These are phyloP conservation scores for Leptarthrus brevirostris DNA, from an alignment of 2,888 invertebrate genomes.

Conservation along the genomic window DNA sequence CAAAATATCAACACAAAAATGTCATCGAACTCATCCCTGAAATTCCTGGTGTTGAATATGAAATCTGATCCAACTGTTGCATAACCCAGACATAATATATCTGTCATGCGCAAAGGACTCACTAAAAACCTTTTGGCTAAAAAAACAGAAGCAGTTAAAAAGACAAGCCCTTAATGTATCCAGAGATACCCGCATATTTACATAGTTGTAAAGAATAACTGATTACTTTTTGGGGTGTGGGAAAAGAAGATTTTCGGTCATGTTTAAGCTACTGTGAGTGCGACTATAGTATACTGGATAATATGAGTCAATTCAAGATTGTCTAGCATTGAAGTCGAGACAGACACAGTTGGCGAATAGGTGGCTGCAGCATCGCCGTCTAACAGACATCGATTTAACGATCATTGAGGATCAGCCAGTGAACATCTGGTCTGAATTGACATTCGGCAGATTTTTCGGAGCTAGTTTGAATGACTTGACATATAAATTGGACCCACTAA, in stretches of 20 bases:
- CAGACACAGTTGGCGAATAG: not conserved
- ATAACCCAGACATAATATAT: conserved; percentile 45
- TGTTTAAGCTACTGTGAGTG: conserved; percentile 12
- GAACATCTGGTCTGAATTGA: conserved; percentile 43
- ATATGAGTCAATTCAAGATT: conserved; percentile 1
- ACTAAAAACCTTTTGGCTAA: conserved; percentile 18
- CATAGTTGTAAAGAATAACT: not conserved
- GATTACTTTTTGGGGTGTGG: conserved; percentile 44
- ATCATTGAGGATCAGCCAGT: conserved; percentile 2
- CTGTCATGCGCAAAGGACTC: conserved; percentile 42
- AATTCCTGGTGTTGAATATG: conserved; percentile 29
- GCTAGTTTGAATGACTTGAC: conserved; percentile 6
- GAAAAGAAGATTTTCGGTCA: conserved; percentile 23
- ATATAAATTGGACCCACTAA: conserved; percentile 19
- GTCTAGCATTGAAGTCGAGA: not conserved
- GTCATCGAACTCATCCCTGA: conserved; percentile 43
- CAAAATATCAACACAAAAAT: conserved; percentile 32
- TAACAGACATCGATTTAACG: conserved; percentile 36
- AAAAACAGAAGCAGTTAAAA: conserved; percentile 39
- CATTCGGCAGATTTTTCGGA: conserved; percentile 20
- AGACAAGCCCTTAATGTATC: conserved; percentile 33
- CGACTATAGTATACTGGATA: not conserved
- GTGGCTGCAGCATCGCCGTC: conserved; percentile 2
- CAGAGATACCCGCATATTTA: conserved; percentile 33
- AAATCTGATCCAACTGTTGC: conserved; percentile 44